Conservation (phyloP, 2,113 vertebrate species). For the Zosterops lateralis region DNA sequence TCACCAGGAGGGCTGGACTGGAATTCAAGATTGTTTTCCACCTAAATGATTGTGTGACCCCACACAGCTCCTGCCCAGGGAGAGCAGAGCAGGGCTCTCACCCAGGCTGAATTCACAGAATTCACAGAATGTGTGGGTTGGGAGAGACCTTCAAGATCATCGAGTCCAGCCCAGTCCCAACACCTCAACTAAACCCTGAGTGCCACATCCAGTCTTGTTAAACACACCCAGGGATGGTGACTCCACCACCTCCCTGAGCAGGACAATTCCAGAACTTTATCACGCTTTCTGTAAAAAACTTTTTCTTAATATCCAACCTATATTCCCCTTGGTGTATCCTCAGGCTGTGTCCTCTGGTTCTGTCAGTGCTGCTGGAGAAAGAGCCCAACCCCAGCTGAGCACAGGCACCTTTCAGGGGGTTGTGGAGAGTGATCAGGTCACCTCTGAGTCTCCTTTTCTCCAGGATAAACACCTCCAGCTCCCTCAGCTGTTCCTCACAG, state of each 20-base stretch:
- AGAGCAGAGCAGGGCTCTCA: slow-evolving; percentile 63
- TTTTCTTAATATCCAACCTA: neutral
- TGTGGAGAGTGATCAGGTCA: too few relatives aligned
- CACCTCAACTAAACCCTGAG: neutral
- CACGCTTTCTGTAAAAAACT: neutral
- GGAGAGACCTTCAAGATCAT: neutral
- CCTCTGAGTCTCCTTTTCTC: too few relatives aligned
- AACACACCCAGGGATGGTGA: neutral
- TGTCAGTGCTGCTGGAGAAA: too few relatives aligned
- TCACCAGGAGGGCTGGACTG: accelerated
- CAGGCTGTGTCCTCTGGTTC: too few relatives aligned
- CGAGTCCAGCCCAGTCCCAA: neutral
- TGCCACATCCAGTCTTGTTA: neutral
- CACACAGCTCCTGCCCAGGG: neutral
- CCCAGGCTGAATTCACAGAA: slow-evolving; percentile 47
- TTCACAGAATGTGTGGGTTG: neutral
- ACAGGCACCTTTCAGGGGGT: too few relatives aligned
- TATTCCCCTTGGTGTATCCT: neutral
- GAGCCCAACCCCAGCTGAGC: too few relatives aligned
- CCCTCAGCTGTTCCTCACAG: too few relatives aligned
- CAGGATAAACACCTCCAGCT: too few relatives aligned
- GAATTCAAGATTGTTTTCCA: neutral
- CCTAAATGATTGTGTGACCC: neutral
- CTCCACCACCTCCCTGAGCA: neutral
- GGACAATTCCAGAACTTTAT: neutral